Conservation (phyloP, 1,140 invertebrate species). For the Nasonia giraulti region DNA sequence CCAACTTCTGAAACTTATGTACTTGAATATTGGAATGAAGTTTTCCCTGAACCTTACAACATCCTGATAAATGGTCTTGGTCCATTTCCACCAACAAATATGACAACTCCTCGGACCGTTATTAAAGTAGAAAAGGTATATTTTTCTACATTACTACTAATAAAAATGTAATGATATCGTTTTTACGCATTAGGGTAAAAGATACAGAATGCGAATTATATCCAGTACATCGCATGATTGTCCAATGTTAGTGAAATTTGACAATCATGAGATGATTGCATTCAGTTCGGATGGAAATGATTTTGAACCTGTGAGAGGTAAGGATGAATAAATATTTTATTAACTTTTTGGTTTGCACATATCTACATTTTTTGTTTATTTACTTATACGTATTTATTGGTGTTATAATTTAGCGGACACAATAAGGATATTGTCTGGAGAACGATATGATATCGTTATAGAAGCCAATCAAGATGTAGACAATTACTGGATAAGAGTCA, state of each 20-base stretch:
- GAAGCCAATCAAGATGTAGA: background rate
- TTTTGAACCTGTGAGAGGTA: background rate
- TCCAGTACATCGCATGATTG: constrained; percentile 92
- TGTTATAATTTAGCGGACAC: background rate
- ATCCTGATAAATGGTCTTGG: constrained; percentile 87
- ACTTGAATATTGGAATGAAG: constrained; percentile 71
- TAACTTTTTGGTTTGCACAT: too few relatives aligned
- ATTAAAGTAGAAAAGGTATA: too few relatives aligned
- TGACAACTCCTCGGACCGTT: background rate
- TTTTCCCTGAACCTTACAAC: constrained; percentile 81
- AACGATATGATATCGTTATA: background rate
- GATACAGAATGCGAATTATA: constrained; percentile 89
- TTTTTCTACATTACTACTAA: too few relatives aligned
- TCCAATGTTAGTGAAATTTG: constrained; percentile 88
- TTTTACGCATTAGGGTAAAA: constrained; percentile 75
- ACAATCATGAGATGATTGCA: constrained; percentile 86
- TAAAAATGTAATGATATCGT: too few relatives aligned
- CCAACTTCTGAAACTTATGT: constrained; percentile 84
- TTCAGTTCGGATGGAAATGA: constrained; percentile 89
- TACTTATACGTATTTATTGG: too few relatives aligned
- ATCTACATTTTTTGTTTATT: too few relatives aligned
- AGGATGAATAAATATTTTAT: background rate
- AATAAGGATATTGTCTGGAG: background rate
- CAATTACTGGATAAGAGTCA: background rate
- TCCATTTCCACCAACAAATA: constrained; percentile 30